phyloP scores from a whole-genome alignment of 2,113 vertebrate genomes.

The Mastomys natalensis region DNA sequence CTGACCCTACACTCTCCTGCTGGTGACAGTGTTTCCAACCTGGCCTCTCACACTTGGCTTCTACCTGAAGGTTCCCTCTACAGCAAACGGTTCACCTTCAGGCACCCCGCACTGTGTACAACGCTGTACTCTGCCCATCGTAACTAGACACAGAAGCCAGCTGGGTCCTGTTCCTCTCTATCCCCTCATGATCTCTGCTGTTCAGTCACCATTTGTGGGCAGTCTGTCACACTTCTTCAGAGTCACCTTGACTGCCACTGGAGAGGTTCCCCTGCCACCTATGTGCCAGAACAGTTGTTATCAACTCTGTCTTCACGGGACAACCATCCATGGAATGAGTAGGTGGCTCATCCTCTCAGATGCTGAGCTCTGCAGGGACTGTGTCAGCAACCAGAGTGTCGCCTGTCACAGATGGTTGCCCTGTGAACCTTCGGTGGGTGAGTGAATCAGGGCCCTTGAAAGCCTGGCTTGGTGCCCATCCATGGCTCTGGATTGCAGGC shows the following conservation, averaged over 20 bases:
- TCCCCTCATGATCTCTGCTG: not conserved
- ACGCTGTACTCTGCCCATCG: too few species aligned
- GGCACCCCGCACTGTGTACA: not conserved
- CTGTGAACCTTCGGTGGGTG: not conserved
- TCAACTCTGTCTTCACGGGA: accelerated
- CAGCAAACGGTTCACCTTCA: too few species aligned
- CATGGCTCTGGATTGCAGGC: not conserved
- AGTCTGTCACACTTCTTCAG: accelerated
- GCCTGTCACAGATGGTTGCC: not conserved
- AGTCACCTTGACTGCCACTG: not conserved
- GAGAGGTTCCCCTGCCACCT: not conserved
- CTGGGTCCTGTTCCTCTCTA: not conserved
- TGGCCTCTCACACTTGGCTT: too few species aligned
- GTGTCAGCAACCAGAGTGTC: not conserved
- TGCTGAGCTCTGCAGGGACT: not conserved
- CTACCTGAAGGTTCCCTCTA: too few species aligned
- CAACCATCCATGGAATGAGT: not conserved
- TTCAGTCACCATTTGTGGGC: not conserved
- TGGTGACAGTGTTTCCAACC: accelerated
- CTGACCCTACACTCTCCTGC: too few species aligned
- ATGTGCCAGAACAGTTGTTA: accelerated
- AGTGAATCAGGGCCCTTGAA: not conserved
- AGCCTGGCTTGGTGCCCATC: accelerated
- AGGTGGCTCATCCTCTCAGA: accelerated
- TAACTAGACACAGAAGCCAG: not conserved